Conservation (phyloP, 2,888 invertebrate species). For the Eueremaeus valkanovi region DNA sequence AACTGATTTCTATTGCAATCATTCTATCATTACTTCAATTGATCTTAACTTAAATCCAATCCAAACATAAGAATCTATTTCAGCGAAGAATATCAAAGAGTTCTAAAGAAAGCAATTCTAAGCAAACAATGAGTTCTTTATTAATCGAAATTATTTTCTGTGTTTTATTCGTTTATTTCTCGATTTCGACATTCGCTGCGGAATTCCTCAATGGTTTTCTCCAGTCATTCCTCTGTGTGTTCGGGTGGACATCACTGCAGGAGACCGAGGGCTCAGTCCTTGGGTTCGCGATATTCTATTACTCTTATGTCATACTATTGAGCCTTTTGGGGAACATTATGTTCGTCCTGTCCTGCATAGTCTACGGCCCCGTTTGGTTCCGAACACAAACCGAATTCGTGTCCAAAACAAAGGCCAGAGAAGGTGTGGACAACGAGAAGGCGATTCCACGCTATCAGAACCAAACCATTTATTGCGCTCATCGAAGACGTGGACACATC, state of each 20-base stretch:
- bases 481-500: neutral
- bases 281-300: neutral
- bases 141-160: neutral
- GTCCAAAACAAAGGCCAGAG: neutral
- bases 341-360: neutral
- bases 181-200: neutral
- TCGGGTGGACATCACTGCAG: neutral
- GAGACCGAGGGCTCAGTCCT: neutral
- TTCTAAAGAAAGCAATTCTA: too few species aligned
- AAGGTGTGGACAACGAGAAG: neutral
- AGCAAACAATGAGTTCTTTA: neutral
- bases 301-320: slow-evolving; percentile 5
- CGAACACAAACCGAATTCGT: neutral
- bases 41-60: too few species aligned
- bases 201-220: slow-evolving; percentile 3
- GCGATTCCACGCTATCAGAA: neutral
- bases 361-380: neutral
- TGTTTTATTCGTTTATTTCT: slow-evolving; percentile 1
- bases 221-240: slow-evolving; percentile 1
- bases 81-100: too few species aligned
- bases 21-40: too few species aligned
- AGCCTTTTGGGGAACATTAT: slow-evolving; percentile 6
- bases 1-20: too few species aligned
- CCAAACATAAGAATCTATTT: too few species aligned
- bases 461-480: neutral